Evolutionary conservation across 53 echinoderm and acorn worm species (phyloP).

Genomic region (Holothuria scabra): DNA sequence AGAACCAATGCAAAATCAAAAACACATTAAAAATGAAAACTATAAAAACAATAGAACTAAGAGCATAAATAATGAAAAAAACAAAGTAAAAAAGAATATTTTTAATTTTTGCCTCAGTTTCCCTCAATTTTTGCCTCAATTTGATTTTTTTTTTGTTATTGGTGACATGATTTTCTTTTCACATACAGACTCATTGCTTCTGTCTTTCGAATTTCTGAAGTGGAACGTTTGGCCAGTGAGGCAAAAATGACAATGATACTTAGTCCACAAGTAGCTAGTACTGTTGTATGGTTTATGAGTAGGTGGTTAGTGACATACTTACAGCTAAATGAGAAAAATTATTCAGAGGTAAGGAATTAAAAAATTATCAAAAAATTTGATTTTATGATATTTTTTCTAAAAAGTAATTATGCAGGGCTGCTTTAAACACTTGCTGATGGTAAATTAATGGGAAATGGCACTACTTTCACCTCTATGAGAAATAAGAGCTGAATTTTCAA

Average conservation of each 20-base stretch:
- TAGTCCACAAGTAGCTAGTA: constrained; percentile 90
- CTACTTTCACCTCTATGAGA: no score
- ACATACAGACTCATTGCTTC: constrained; percentile 77
- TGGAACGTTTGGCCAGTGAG: constrained; percentile 82
- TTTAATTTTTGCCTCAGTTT: no score
- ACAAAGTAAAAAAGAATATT: no score
- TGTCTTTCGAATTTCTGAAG: constrained; percentile 82
- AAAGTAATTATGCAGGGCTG: neutral
- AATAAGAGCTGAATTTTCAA: no score
- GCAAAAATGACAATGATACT: constrained; percentile 75
- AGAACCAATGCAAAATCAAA: no score
- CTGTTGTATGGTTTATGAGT: constrained; percentile 84
- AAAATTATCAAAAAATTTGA: neutral
- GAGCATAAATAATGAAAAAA: no score
- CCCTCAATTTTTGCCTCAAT: no score
- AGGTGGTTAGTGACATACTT: constrained; percentile 90
- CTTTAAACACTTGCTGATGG: no score
- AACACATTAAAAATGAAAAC: no score
- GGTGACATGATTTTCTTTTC: neutral
- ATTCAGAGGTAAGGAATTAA: constrained; percentile 75
- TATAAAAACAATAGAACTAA: no score
- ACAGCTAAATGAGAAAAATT: constrained; percentile 88
- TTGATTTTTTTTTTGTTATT: no score
- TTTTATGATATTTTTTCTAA: neutral
- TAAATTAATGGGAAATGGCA: no score